A percentile compares a stretch with the other conserved stretches of the same genome.
phyloP scores from a whole-genome alignment of 2,888 invertebrate species.

The Phyllotreta striolata region DNA sequence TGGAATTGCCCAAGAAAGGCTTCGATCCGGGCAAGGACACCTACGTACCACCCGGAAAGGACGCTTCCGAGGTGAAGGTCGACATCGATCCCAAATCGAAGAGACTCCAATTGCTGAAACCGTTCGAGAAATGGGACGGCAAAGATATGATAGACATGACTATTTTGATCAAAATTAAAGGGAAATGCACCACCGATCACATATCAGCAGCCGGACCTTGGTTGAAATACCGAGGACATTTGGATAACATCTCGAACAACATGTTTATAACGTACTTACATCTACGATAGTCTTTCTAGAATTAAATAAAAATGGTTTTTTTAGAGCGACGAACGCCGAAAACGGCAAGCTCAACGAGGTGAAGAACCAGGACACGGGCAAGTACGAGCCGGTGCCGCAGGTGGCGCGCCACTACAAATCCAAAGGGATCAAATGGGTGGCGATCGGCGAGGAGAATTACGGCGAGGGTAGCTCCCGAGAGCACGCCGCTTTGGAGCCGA shows the following conservation, averaged over 20 bases:
- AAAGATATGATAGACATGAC: constrained; percentile 90
- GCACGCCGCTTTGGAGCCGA: constrained; percentile 97
- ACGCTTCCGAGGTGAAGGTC: constrained; percentile 72
- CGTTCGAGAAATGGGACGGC: constrained; percentile 96
- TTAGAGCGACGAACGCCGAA: constrained; percentile 83
- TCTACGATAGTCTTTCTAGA: no score
- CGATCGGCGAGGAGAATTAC: constrained; percentile 86
- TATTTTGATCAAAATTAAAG: constrained; percentile 96
- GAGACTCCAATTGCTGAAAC: constrained; percentile 89
- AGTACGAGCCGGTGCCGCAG: constrained; percentile 92
- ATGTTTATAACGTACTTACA: constrained; percentile 91
- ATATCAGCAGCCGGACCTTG: constrained; percentile 99
- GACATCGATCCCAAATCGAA: constrained; percentile 88
- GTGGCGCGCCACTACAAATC: constrained; percentile 96
- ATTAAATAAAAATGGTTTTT: constrained; percentile 41
- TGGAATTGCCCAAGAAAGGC: constrained; percentile 91
- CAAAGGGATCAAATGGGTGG: constrained; percentile 85
- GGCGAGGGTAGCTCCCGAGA: constrained; percentile 94
- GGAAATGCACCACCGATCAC: constrained; percentile 99
- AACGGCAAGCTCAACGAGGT: constrained; percentile 93
- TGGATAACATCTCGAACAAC: constrained; percentile 99
- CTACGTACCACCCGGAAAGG: constrained; percentile 86
- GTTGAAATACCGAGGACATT: constrained; percentile 98
- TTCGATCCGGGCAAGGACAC: constrained; percentile 98
- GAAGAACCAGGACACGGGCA: constrained; percentile 85